Percentiles rank a stretch among this genome's conserved stretches.
phyloP scores from a whole-genome alignment of 2,113 vertebrate species.

The Motacilla tschutschensis region DNA sequence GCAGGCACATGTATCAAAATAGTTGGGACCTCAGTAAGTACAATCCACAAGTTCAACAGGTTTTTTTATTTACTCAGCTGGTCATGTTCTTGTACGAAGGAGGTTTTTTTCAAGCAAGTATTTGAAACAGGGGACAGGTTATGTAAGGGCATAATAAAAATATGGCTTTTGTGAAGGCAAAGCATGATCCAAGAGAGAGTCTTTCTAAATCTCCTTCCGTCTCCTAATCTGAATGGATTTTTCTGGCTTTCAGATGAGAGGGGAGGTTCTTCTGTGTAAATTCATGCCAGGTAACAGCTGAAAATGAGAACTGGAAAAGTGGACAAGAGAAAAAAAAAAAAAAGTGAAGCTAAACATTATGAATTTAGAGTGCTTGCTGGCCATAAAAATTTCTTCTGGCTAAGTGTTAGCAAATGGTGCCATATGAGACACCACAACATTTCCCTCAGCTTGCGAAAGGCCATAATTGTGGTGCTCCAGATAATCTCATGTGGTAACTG shows the following conservation, averaged over 20 bases:
- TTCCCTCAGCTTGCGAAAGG: slow-evolving; percentile 47
- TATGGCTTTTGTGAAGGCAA: slow-evolving; percentile 32
- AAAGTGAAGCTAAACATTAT: not conserved
- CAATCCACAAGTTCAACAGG: slow-evolving; percentile 35
- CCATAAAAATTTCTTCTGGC: slow-evolving; percentile 36
- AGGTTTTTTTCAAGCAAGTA: slow-evolving; percentile 6
- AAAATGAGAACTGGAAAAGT: slow-evolving; percentile 15
- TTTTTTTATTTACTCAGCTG: slow-evolving; percentile 68
- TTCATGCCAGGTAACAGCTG: not conserved
- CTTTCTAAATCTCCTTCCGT: slow-evolving; percentile 30
- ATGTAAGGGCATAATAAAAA: slow-evolving; percentile 46
- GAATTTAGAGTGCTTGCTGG: slow-evolving; percentile 5
- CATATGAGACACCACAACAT: slow-evolving; percentile 48
- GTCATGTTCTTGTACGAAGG: slow-evolving; percentile 21
- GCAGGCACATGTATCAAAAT: slow-evolving; percentile 48
- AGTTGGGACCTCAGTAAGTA: slow-evolving; percentile 25
- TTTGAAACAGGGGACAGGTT: slow-evolving; percentile 52
- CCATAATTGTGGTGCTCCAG: slow-evolving; percentile 40
- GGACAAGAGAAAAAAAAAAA: slow-evolving; percentile 10
- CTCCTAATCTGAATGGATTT: slow-evolving; percentile 34
- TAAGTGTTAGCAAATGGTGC: slow-evolving; percentile 56
- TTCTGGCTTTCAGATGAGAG: slow-evolving; percentile 15
- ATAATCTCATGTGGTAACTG: slow-evolving; percentile 33
- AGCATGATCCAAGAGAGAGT: slow-evolving; percentile 27
- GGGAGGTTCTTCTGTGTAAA: not conserved